phyloP scores from a whole-genome alignment of 2,797 vertebrate genomes.

The Percopsis omiscomaycus region DNA sequence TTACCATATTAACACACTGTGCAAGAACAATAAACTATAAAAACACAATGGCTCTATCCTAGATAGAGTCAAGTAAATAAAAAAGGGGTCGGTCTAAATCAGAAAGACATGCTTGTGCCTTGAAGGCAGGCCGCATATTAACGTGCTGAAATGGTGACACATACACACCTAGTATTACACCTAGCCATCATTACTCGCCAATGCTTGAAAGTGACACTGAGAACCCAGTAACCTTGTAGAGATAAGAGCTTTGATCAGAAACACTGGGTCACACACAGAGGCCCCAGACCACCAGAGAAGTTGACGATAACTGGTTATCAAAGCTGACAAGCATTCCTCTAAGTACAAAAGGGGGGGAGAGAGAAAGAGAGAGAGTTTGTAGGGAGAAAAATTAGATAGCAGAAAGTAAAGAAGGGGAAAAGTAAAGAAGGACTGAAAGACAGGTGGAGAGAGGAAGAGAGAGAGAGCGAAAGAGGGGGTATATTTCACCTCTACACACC shows the following conservation, averaged over 20 bases:
- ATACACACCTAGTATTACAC: constrained; percentile 1
- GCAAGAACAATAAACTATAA: no score
- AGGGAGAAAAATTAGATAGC: no score
- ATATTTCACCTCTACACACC: constrained; percentile 71
- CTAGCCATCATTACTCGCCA: constrained; percentile 14
- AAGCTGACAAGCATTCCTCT: constrained; percentile 48
- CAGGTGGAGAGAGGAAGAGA: constrained; percentile 38
- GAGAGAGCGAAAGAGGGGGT: constrained; percentile 29
- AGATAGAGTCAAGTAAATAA: no score
- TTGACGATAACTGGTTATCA: constrained; percentile 46
- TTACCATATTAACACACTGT: no score
- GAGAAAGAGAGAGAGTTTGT: background rate
- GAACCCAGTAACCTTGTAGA: background rate
- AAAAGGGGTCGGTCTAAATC: no score
- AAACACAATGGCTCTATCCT: no score
- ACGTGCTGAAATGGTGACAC: background rate
- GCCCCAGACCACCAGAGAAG: constrained; percentile 42
- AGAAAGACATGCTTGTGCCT: no score
- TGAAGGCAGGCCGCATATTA: background rate
- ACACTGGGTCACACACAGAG: constrained; percentile 16
- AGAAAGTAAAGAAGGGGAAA: background rate
- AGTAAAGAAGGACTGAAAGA: constrained; percentile 3
- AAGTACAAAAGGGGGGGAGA: constrained; percentile 24
- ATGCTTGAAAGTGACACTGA: constrained; percentile 13
- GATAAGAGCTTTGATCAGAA: constrained; percentile 26